Evolutionary conservation across 2,113 vertebrate genomes (phyloP).

Genomic region (Pomatostomus ruficeps): DNA sequence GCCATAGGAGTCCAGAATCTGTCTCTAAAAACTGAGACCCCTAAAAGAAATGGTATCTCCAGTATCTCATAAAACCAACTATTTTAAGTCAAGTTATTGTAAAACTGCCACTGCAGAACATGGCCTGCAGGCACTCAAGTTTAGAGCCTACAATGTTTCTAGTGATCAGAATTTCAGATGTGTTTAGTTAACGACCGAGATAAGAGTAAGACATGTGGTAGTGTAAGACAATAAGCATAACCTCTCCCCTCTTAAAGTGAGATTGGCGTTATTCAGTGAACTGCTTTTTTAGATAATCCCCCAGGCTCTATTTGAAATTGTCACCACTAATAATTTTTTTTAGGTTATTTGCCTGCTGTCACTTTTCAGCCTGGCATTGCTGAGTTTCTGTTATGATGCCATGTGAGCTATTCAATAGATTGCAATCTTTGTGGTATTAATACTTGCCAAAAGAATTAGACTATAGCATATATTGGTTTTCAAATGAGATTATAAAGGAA

Average conservation of each 20-base stretch:
- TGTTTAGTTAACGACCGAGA: not conserved
- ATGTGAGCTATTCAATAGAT: not conserved
- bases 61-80: not conserved
- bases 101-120: not conserved
- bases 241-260: not conserved
- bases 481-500: not conserved
- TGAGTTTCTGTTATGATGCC: not conserved
- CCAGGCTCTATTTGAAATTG: not conserved
- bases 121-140: not conserved
- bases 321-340: not conserved
- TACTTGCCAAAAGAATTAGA: not conserved
- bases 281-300: not conserved
- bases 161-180: not conserved
- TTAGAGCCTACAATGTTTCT: not conserved
- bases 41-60: not conserved
- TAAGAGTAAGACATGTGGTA: not conserved
- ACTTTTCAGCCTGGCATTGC: not conserved
- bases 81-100: not conserved
- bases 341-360: not conserved
- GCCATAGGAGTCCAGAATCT: not conserved
- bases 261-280: not conserved
- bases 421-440: not conserved
- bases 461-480: not conserved
- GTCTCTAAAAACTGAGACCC: not conserved
- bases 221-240: not conserved